Evolutionary conservation across 2,113 vertebrate genomes (phyloP).

Genomic region (Okapia johnstoni): DNA sequence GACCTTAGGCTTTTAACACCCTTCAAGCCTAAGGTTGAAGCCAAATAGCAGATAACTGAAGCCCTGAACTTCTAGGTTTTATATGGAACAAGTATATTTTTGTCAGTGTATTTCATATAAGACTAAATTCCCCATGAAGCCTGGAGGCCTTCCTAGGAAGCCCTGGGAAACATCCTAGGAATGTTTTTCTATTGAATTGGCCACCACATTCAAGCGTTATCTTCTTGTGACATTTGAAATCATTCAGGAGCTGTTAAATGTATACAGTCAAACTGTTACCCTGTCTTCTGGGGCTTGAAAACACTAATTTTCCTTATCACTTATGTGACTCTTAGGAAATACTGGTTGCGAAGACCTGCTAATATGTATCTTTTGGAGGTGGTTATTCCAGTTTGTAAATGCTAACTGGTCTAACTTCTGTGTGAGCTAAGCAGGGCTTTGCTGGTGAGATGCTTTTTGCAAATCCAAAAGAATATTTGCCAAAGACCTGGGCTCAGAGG

Average conservation of each 20-base stretch:
- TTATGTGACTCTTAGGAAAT: not conserved
- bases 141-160: not conserved
- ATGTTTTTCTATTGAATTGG: not conserved
- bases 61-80: not conserved
- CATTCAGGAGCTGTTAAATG: not conserved
- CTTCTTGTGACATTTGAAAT: constrained; percentile 12
- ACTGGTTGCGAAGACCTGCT: constrained; percentile 13
- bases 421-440: constrained; percentile 44
- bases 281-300: not conserved
- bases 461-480: constrained; percentile 48
- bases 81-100: not conserved
- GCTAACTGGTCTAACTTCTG: constrained; percentile 30
- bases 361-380: constrained; percentile 18
- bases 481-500: constrained; percentile 29
- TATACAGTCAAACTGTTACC: not conserved
- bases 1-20: not conserved
- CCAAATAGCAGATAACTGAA: not conserved
- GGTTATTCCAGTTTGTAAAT: constrained; percentile 24
- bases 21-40: not conserved
- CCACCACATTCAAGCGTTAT: not conserved
- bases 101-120: not conserved
- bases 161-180: not conserved
- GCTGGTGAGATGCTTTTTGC: constrained; percentile 28
- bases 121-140: not conserved
- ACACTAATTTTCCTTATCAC: not conserved